A percentile compares a stretch with the other conserved stretches of the same genome.
These are phyloP conservation scores for Rhinogobio ventralis DNA, from an alignment of 2,797 vertebrate genomes.

Conservation along the genomic window DNA sequence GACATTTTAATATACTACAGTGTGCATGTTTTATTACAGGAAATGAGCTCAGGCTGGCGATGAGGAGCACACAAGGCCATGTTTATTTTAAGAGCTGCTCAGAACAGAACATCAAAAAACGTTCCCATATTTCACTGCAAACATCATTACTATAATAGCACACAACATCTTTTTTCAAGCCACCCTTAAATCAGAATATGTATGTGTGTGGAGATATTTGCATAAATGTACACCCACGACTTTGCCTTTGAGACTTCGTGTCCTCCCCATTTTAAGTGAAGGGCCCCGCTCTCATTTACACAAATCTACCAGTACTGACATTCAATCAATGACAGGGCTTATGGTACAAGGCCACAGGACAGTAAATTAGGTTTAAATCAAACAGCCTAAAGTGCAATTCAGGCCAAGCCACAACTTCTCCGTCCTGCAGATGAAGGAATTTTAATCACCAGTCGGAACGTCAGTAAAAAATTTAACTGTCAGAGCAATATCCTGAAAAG, in stretches of 20 bases:
- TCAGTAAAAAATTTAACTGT: conserved; percentile 28
- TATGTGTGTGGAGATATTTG: conserved; percentile 39
- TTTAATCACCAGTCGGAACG: conserved; percentile 34
- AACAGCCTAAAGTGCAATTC: conserved; percentile 47
- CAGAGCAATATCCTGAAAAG: conserved; percentile 35
- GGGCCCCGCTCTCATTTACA: conserved; percentile 46
- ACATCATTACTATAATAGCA: conserved; percentile 57
- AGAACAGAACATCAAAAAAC: conserved; percentile 35
- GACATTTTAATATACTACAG: conserved; percentile 52
- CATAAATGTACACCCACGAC: conserved; percentile 38
- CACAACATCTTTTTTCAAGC: conserved; percentile 49
- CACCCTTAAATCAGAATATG: conserved; percentile 51
- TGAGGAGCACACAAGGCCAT: conserved; percentile 38
- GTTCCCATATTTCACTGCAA: conserved; percentile 41
- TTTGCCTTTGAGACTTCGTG: conserved; percentile 44
- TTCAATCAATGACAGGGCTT: conserved; percentile 55
- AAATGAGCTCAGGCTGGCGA: conserved; percentile 47
- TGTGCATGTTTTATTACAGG: conserved; percentile 53
- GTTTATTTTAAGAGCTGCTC: conserved; percentile 53
- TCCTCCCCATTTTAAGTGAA: conserved; percentile 48
- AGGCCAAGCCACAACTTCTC: conserved; percentile 34
- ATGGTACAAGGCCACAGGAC: conserved; percentile 41
- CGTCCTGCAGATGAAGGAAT: conserved; percentile 28
- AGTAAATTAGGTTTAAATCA: conserved; percentile 57
- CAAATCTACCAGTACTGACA: conserved; percentile 45